A percentile compares a stretch with the other conserved stretches of the same genome.
Conservation (phyloP, 2,888 invertebrate genomes). For the Apamea epomidion region DNA sequence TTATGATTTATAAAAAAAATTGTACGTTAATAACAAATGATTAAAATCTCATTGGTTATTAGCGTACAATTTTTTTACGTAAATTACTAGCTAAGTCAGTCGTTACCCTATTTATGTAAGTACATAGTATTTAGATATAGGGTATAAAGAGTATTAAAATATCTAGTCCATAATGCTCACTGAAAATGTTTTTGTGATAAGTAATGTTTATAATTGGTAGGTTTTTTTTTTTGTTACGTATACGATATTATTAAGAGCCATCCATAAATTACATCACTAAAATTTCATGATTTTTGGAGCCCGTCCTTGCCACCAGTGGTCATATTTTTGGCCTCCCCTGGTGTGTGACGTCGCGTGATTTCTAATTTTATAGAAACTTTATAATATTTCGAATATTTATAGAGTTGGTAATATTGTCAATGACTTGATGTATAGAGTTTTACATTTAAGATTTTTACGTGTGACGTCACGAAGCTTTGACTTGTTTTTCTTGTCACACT, state of each 20-base stretch:
- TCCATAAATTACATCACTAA: background rate
- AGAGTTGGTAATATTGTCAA: background rate
- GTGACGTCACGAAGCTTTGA: background rate
- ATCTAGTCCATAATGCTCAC: background rate
- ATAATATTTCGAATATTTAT: background rate
- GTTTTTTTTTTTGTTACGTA: background rate
- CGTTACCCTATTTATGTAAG: background rate
- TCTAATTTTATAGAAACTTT: background rate
- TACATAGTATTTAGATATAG: background rate
- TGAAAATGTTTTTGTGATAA: background rate
- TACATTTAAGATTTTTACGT: background rate
- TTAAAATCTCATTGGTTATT: too few species aligned
- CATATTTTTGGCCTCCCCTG: background rate
- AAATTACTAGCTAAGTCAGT: background rate
- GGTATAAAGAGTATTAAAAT: background rate
- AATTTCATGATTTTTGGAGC: background rate
- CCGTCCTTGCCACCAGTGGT: background rate
- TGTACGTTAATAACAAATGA: background rate
- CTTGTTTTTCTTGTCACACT: background rate
- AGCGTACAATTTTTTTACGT: too few species aligned
- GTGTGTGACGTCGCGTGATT: background rate
- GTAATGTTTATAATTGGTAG: background rate
- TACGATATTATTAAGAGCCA: background rate
- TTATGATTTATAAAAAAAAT: background rate
- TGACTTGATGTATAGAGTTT: background rate